These are phyloP conservation scores for Medauroidea extradentata DNA, from an alignment of 1,140 invertebrate species.

Conservation along the genomic window DNA sequence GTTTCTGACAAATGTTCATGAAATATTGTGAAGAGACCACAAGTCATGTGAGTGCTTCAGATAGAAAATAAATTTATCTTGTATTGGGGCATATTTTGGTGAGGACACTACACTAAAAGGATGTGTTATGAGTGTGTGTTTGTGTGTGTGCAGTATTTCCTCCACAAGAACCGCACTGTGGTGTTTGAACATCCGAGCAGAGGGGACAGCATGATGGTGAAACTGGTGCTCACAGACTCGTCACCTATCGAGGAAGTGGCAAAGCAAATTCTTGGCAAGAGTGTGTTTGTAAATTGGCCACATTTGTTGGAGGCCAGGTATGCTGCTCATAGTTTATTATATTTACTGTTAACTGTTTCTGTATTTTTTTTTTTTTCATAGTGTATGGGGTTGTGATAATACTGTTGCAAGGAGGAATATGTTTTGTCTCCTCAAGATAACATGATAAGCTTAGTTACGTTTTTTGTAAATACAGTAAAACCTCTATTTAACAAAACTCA, in stretches of 20 bases:
- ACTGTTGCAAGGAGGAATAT: neutral
- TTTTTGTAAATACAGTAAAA: too few relatives aligned
- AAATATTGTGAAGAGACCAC: too few relatives aligned
- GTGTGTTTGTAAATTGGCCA: slow-evolving; percentile 82
- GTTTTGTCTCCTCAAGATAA: too few relatives aligned
- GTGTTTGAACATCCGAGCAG: slow-evolving; percentile 82
- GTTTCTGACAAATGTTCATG: too few relatives aligned
- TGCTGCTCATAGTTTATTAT: neutral
- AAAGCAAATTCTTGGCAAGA: slow-evolving; percentile 61
- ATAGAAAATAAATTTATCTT: too few relatives aligned
- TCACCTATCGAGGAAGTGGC: slow-evolving; percentile 47
- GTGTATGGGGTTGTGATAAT: neutral
- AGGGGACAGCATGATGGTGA: slow-evolving; percentile 78
- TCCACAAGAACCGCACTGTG: slow-evolving; percentile 67
- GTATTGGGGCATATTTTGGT: too few relatives aligned
- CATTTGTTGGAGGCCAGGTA: slow-evolving; percentile 67
- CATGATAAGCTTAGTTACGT: too few relatives aligned
- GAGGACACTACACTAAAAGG: too few relatives aligned
- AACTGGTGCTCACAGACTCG: slow-evolving; percentile 44
- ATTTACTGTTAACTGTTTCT: neutral
- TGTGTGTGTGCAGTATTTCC: slow-evolving; percentile 53
- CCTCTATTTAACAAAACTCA: too few relatives aligned
- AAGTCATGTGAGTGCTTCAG: too few relatives aligned
- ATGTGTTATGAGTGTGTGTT: too few relatives aligned
- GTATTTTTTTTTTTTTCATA: neutral